phyloP scores from a whole-genome alignment of 1,140 invertebrate genomes.

The Magallana gigas region DNA sequence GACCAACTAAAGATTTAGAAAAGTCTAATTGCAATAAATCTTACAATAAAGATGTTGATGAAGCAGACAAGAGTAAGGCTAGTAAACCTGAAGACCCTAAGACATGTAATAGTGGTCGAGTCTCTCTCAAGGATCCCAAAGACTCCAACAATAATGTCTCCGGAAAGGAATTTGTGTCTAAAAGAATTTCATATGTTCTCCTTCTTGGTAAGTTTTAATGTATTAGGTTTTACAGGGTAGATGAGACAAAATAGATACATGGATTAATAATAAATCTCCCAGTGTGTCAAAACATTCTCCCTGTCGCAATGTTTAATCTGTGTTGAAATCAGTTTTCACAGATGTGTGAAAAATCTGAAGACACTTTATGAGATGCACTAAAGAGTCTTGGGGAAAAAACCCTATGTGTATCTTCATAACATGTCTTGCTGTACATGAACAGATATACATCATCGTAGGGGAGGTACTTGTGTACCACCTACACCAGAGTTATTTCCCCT shows the following conservation, averaged over 20 bases:
- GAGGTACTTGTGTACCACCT: neutral
- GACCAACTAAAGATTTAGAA: neutral
- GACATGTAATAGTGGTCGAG: neutral
- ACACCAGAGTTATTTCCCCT: conserved; percentile 21
- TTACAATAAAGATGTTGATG: neutral
- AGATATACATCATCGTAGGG: neutral
- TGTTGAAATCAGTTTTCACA: neutral
- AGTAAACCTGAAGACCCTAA: neutral
- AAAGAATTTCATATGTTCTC: conserved; percentile 29
- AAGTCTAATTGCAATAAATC: neutral
- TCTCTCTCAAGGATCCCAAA: neutral
- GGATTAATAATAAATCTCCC: too few relatives aligned
- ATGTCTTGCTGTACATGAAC: too few relatives aligned
- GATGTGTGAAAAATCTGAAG: neutral
- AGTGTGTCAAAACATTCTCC: neutral
- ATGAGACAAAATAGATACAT: too few relatives aligned
- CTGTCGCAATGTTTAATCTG: neutral
- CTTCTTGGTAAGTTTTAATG: neutral
- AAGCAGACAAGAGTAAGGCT: neutral
- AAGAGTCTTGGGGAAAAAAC: too few relatives aligned
- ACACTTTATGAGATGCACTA: neutral
- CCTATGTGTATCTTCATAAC: too few relatives aligned
- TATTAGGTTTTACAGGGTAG: too few relatives aligned
- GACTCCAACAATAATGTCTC: neutral
- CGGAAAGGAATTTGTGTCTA: neutral